Percentiles rank a stretch among this genome's conserved stretches.
These are phyloP conservation scores for Melanophora roralis DNA, from an alignment of 2,888 invertebrate species.

Conservation along the genomic window DNA sequence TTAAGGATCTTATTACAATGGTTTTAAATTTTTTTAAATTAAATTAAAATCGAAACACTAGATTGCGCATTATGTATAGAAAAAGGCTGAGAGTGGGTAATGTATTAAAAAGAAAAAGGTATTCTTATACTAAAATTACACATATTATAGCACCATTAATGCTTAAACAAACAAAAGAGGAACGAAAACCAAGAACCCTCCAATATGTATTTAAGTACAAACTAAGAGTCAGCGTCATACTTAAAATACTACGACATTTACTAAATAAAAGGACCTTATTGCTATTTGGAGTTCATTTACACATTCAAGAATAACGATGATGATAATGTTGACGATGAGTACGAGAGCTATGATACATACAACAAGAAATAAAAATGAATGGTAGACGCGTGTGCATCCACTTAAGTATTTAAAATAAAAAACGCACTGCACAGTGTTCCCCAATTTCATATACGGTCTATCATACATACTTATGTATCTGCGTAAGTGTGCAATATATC, in stretches of 20 bases:
- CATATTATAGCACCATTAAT: slow-evolving; percentile 15
- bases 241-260: slow-evolving; percentile 32
- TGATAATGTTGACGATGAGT: slow-evolving; percentile 14
- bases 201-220: not conserved
- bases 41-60: too few relatives aligned
- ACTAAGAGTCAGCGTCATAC: not conserved
- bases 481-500: too few relatives aligned
- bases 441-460: not conserved
- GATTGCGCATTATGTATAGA: not conserved
- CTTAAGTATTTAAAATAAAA: slow-evolving; percentile 26
- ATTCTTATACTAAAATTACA: not conserved
- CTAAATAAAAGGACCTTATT: slow-evolving; percentile 45
- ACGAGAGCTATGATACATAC: slow-evolving; percentile 29
- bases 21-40: too few relatives aligned
- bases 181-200: not conserved
- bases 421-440: slow-evolving; percentile 14
- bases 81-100: not conserved
- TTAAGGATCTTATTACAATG: too few relatives aligned
- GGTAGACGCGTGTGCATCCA: slow-evolving; percentile 59
- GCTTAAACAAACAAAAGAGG: not conserved
- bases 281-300: slow-evolving; percentile 40
- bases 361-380: slow-evolving; percentile 57
- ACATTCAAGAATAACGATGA: slow-evolving; percentile 17
- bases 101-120: not conserved
- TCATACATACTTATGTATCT: too few relatives aligned